Conservation (phyloP, 2,797 vertebrate species). For the Tenualosa ilisha region DNA sequence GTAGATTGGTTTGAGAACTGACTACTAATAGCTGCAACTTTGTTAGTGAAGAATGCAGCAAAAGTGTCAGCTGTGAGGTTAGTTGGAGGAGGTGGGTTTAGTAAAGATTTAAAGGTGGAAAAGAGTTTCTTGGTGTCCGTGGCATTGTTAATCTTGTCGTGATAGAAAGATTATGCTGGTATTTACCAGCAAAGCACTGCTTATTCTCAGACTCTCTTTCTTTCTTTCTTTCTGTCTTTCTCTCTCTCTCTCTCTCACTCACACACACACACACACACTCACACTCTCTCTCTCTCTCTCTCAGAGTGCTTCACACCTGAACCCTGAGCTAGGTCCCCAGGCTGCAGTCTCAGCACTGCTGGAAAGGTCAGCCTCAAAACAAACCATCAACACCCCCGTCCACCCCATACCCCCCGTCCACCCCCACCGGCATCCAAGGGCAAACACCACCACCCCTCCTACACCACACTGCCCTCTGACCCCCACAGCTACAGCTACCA, state of each 20-base stretch:
- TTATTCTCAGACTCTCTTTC: slow-evolving; percentile 63
- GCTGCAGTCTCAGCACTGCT: slow-evolving; percentile 71
- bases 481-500: background rate
- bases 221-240: background rate
- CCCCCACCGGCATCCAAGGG: background rate
- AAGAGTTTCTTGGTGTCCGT: too few relatives aligned
- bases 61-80: too few relatives aligned
- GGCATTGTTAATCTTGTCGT: too few relatives aligned
- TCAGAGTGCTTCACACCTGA: background rate
- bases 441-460: background rate
- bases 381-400: slow-evolving; percentile 56
- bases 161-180: slow-evolving; percentile 70
- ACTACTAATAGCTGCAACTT: too few relatives aligned
- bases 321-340: background rate
- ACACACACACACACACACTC: background rate
- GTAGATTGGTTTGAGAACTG: too few relatives aligned
- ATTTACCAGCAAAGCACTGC: slow-evolving; percentile 69
- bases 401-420: background rate
- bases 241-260: background rate
- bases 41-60: too few relatives aligned
- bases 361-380: slow-evolving; percentile 73
- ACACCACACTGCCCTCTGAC: background rate
- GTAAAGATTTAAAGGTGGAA: too few relatives aligned
- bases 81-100: too few relatives aligned
- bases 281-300: background rate